A percentile compares a stretch with the other conserved stretches of the same genome.
phyloP scores from a whole-genome alignment of 1,140 invertebrate genomes.

The Wasmannia auropunctata region DNA sequence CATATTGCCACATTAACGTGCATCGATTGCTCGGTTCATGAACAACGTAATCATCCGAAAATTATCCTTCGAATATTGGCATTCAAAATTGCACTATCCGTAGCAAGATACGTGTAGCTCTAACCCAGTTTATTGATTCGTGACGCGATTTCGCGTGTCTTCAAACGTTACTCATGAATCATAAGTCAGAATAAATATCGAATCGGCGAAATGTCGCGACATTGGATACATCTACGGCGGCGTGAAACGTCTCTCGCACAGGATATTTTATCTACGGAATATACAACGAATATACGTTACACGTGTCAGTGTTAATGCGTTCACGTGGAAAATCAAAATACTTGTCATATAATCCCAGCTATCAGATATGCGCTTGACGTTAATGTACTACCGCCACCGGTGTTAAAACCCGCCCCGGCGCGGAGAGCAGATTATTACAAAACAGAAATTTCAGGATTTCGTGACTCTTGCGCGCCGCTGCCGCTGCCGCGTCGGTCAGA shows the following conservation, averaged over 20 bases:
- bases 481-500: no score
- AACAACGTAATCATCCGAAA: background rate
- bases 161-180: background rate
- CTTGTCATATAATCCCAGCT: background rate
- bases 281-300: background rate
- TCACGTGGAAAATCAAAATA: background rate
- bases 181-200: conserved; percentile 14
- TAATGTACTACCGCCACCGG: background rate
- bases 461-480: no score
- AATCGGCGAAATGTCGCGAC: background rate
- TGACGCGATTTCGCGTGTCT: conserved; percentile 19
- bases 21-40: background rate
- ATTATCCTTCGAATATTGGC: background rate
- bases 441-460: background rate
- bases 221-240: background rate
- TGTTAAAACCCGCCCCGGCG: background rate
- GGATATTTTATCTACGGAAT: background rate
- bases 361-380: background rate
- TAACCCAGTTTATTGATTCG: conserved; percentile 39
- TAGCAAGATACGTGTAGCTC: background rate
- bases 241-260: background rate
- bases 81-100: background rate
- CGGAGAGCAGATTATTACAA: background rate
- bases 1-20: background rate
- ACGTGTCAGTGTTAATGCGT: background rate